A percentile compares a stretch with the other conserved stretches of the same genome.
Conservation (phyloP, 2,797 vertebrate genomes). For the Danio albolineatus region DNA sequence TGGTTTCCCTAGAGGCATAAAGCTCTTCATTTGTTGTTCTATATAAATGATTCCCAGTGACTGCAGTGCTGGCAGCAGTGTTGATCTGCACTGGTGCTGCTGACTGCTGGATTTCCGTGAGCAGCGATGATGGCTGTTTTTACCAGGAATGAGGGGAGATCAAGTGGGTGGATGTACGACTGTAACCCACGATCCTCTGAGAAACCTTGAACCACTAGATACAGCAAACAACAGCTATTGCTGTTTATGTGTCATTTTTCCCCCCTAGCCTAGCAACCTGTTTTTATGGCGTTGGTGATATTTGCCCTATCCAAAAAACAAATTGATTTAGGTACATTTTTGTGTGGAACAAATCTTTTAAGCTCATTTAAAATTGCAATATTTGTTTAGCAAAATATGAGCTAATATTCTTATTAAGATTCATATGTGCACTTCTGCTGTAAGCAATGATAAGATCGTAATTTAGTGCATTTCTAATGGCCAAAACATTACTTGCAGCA, state of each 20-base stretch:
- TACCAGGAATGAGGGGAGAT: not conserved
- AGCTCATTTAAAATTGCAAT: not conserved
- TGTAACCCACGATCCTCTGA: conserved; percentile 7
- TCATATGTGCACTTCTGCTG: not conserved
- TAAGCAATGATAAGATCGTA: not conserved
- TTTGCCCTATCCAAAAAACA: not conserved
- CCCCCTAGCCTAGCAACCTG: not conserved
- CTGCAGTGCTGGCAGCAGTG: conserved; percentile 8
- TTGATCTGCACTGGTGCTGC: conserved; percentile 19
- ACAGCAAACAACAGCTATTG: conserved; percentile 3
- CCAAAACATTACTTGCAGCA: not conserved
- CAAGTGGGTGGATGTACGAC: conserved; percentile 1
- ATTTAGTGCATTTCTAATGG: not conserved
- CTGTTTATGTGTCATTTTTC: not conserved
- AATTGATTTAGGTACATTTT: not conserved
- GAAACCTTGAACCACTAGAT: conserved; percentile 16
- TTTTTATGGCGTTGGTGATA: not conserved
- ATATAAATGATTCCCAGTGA: conserved; percentile 23
- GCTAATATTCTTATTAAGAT: not conserved
- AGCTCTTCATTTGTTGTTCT: conserved; percentile 13
- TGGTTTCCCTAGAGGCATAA: conserved; percentile 13
- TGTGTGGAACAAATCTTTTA: not conserved
- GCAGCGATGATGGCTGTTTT: conserved; percentile 26
- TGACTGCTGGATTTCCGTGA: conserved; percentile 30
- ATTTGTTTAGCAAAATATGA: too few species aligned